These are phyloP conservation scores for Marcusenius ussheri DNA, from an alignment of 2,113 vertebrate genomes.

Conservation along the genomic window DNA sequence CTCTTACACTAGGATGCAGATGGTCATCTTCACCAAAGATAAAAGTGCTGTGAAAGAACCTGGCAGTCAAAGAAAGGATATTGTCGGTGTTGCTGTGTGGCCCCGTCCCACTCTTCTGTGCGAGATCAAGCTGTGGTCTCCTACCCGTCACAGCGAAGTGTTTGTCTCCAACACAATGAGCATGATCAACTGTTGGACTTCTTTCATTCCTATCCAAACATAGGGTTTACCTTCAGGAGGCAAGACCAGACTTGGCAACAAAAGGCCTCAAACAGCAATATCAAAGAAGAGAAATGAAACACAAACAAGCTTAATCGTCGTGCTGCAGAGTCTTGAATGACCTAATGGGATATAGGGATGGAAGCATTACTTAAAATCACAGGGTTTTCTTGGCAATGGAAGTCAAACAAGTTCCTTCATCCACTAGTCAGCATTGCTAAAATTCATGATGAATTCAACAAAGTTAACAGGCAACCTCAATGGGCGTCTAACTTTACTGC, in stretches of 20 bases:
- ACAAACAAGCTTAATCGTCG: background rate
- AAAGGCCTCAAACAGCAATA: background rate
- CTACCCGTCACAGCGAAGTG: background rate
- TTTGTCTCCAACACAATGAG: background rate
- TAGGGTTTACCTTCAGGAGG: background rate
- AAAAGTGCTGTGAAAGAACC: background rate
- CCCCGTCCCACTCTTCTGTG: background rate
- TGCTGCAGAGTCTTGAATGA: background rate
- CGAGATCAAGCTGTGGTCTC: background rate
- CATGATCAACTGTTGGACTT: background rate
- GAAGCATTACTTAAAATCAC: background rate
- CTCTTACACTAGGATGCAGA: background rate
- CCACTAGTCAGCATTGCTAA: background rate
- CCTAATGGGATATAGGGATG: background rate
- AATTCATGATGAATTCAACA: background rate
- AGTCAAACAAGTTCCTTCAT: background rate
- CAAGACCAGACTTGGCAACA: background rate
- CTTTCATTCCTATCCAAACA: background rate
- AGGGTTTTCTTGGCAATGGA: background rate
- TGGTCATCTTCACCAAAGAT: background rate
- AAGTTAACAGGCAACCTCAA: background rate
- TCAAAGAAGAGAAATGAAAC: background rate
- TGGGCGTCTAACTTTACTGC: background rate
- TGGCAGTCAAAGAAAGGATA: background rate
- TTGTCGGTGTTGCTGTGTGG: background rate